phyloP scores from a whole-genome alignment of 2,113 vertebrate species.

The Regulus satrapa region DNA sequence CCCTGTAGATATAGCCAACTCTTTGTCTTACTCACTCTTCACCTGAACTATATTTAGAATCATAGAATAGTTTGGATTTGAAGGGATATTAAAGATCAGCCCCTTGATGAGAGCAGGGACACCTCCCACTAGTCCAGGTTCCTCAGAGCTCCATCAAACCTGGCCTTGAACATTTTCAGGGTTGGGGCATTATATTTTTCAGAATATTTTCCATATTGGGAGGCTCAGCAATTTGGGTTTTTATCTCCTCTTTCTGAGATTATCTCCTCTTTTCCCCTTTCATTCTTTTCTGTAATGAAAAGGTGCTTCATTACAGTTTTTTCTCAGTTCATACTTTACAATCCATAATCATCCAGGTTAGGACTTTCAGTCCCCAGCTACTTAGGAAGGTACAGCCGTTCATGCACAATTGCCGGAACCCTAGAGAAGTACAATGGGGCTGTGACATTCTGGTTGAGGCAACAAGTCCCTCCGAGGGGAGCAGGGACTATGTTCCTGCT shows the following conservation, averaged over 20 bases:
- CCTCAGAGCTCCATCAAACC: not conserved
- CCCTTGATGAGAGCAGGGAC: not conserved
- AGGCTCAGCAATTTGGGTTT: not conserved
- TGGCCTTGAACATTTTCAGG: not conserved
- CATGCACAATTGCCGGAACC: not conserved
- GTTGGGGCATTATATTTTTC: not conserved
- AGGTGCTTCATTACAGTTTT: not conserved
- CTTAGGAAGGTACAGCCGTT: not conserved
- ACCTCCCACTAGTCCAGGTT: not conserved
- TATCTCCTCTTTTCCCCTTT: not conserved
- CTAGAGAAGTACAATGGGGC: not conserved
- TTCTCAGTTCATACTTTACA: not conserved
- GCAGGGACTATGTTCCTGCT: too few relatives aligned
- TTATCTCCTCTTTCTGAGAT: not conserved
- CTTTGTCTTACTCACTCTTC: not conserved
- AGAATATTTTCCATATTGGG: not conserved
- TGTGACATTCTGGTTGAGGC: not conserved
- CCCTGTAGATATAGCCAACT: not conserved
- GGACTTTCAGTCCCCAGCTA: not conserved
- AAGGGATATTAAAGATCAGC: not conserved
- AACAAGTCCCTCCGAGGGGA: not conserved
- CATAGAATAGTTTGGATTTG: not conserved
- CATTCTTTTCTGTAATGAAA: too few relatives aligned
- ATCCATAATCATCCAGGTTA: not conserved
- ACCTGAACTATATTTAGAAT: not conserved